These are phyloP conservation scores for Unio delphinus DNA, from an alignment of 2,888 invertebrate genomes.

Conservation along the genomic window DNA sequence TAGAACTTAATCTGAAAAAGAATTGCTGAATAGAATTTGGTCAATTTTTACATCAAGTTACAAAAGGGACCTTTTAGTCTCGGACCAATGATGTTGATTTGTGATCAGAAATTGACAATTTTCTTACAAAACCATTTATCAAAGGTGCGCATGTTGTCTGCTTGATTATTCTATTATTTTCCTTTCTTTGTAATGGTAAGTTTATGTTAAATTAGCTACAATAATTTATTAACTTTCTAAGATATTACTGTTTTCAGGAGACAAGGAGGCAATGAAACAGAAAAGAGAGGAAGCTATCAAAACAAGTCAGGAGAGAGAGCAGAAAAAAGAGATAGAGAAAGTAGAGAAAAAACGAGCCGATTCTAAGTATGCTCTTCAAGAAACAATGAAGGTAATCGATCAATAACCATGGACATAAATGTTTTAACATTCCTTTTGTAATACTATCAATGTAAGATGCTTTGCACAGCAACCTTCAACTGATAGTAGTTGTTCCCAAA, in stretches of 20 bases:
- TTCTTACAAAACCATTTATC: neutral
- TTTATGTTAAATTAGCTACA: neutral
- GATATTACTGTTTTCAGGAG: conserved; percentile 35
- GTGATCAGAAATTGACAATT: too few species aligned
- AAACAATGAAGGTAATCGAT: conserved; percentile 75
- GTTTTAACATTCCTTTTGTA: too few species aligned
- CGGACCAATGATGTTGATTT: too few species aligned
- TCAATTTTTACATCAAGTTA: too few species aligned
- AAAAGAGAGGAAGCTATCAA: conserved; percentile 74
- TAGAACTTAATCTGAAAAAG: too few species aligned
- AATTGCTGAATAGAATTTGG: too few species aligned
- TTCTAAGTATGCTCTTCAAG: conserved; percentile 74
- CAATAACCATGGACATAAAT: too few species aligned
- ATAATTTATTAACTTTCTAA: neutral
- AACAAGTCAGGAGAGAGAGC: conserved; percentile 73
- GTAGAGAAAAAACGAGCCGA: conserved; percentile 59
- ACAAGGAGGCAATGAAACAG: conserved; percentile 60
- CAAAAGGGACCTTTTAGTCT: too few species aligned
- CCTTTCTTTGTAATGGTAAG: neutral
- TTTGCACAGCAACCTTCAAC: too few species aligned
- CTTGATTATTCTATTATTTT: conserved; percentile 1
- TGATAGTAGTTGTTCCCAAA: too few species aligned
- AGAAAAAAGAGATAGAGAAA: conserved; percentile 74
- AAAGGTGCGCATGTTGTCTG: neutral
- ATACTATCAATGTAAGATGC: too few species aligned